phyloP scores from a whole-genome alignment of 2,888 invertebrate species.

The Bombyx huttoni region DNA sequence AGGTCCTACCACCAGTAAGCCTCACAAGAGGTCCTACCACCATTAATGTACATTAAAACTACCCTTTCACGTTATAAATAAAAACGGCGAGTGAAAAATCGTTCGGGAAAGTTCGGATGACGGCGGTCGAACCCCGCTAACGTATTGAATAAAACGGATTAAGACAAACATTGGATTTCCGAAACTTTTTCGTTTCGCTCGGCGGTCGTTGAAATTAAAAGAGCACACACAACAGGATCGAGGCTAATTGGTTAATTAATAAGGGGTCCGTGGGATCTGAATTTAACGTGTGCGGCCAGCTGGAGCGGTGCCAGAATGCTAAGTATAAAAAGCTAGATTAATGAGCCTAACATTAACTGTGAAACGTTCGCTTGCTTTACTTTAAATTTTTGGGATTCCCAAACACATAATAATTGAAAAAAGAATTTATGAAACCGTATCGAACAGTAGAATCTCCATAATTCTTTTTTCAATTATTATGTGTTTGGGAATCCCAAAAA shows the following conservation, averaged over 20 bases:
- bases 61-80: too few relatives aligned
- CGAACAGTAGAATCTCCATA: too few relatives aligned
- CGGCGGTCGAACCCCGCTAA: background rate
- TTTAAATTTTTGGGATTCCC: too few relatives aligned
- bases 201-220: conserved; percentile 51
- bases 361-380: background rate
- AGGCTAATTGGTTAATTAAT: conserved; percentile 68
- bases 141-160: conserved; percentile 30
- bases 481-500: too few relatives aligned
- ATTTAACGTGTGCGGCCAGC: conserved; percentile 45
- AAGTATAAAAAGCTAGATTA: conserved; percentile 44
- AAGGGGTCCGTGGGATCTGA: conserved; percentile 37
- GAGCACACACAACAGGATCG: conserved; percentile 47
- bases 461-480: too few relatives aligned
- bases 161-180: conserved; percentile 29
- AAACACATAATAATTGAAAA: too few relatives aligned
- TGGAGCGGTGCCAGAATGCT: conserved; percentile 48
- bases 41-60: too few relatives aligned
- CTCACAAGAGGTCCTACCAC: too few relatives aligned
- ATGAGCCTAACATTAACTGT: conserved; percentile 12
- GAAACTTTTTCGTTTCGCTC: conserved; percentile 36
- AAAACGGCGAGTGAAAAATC: too few relatives aligned
- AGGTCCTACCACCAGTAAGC: too few relatives aligned
- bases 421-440: too few relatives aligned
- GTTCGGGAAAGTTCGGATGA: background rate